phyloP scores from a whole-genome alignment of 1,140 invertebrate species.

The Drosophila obscura region DNA sequence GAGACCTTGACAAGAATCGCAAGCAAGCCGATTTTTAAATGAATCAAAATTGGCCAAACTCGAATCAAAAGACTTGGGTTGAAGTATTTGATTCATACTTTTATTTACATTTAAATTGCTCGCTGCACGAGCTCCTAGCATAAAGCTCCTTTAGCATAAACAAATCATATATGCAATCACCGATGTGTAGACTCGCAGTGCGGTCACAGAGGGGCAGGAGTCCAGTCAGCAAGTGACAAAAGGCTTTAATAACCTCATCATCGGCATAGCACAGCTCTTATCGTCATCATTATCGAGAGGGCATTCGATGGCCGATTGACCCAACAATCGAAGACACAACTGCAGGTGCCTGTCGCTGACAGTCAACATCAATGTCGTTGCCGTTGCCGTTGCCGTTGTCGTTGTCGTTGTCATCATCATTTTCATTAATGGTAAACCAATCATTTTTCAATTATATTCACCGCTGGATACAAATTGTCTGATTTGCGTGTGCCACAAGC shows the following conservation, averaged over 20 bases:
- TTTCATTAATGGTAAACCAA: slow-evolving; percentile 82
- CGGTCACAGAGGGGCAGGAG: not conserved
- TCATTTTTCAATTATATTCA: slow-evolving; percentile 83
- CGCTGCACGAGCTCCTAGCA: no score
- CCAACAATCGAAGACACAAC: slow-evolving; percentile 65
- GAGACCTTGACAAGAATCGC: not conserved
- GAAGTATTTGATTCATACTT: no score
- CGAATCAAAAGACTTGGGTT: no score
- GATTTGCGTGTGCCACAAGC: slow-evolving; percentile 65
- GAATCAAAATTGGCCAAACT: no score
- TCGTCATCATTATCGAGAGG: slow-evolving; percentile 1
- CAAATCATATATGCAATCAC: not conserved
- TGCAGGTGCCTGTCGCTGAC: slow-evolving; percentile 72
- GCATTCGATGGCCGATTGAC: slow-evolving; percentile 68
- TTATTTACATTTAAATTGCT: no score
- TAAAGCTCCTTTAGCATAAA: not conserved
- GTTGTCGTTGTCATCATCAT: slow-evolving; percentile 73
- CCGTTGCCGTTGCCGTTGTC: slow-evolving; percentile 40
- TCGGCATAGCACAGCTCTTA: not conserved
- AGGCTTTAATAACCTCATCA: slow-evolving; percentile 11
- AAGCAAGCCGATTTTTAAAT: no score
- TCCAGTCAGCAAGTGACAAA: slow-evolving; percentile 21
- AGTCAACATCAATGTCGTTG: slow-evolving; percentile 45
- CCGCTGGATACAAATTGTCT: slow-evolving; percentile 83
- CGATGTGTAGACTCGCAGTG: not conserved